These are phyloP conservation scores for Sclerurus mexicanus DNA, from an alignment of 2,113 vertebrate species.

Conservation along the genomic window DNA sequence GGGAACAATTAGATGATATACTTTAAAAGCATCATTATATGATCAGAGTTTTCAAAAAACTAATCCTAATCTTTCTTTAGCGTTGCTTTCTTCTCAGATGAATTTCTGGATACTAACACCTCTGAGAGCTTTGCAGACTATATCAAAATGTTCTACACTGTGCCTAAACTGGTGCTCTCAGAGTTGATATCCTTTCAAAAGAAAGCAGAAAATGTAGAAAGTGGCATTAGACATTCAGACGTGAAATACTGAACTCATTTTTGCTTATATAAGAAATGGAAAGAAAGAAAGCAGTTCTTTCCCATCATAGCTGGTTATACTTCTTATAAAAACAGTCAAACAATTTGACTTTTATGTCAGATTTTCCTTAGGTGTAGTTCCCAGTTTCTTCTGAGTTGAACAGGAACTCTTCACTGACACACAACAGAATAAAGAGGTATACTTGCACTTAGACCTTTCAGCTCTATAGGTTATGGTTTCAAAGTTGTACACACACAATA, in stretches of 20 bases:
- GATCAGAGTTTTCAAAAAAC: background rate
- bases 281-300: background rate
- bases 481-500: background rate
- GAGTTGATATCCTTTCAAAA: background rate
- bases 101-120: background rate
- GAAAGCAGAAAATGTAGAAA: background rate
- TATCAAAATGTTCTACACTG: background rate
- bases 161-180: background rate
- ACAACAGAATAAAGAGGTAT: background rate
- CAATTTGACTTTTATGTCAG: background rate
- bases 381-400: background rate
- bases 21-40: background rate
- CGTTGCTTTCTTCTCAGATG: background rate
- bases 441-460: background rate
- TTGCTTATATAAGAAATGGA: background rate
- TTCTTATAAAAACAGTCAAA: background rate
- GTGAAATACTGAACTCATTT: background rate
- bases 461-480: background rate
- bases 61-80: background rate
- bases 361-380: background rate
- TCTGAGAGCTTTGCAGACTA: background rate
- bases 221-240: background rate
- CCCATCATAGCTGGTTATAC: background rate
- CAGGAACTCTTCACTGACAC: background rate
- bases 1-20: background rate